phyloP scores from a whole-genome alignment of 2,113 vertebrate species.

The Cercocebus atys region DNA sequence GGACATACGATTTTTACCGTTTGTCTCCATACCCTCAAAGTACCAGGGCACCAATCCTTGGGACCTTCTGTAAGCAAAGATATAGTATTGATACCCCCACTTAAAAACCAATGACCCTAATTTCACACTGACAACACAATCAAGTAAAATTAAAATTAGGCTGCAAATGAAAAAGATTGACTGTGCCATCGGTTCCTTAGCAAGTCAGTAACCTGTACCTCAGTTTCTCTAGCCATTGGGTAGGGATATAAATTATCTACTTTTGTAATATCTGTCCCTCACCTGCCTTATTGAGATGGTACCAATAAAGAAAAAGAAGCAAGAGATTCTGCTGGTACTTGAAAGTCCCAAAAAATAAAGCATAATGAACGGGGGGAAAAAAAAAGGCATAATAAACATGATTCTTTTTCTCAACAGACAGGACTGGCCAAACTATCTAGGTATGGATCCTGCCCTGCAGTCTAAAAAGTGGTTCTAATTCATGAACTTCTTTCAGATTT shows the following conservation, averaged over 20 bases:
- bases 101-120: neutral
- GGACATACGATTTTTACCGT: neutral
- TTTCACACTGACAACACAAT: neutral
- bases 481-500: slow-evolving; percentile 20
- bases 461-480: slow-evolving; percentile 24
- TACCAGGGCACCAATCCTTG: neutral
- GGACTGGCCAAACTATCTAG: neutral
- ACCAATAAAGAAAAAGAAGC: neutral
- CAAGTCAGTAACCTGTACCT: neutral
- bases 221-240: neutral
- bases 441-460: neutral
- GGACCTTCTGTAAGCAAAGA: neutral
- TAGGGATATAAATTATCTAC: neutral
- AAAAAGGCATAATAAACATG: neutral
- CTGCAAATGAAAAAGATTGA: neutral
- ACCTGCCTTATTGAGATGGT: neutral
- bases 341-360: neutral
- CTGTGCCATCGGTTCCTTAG: neutral
- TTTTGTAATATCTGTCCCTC: neutral
- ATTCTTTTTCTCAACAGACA: neutral
- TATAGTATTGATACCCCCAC: neutral
- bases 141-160: neutral
- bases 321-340: neutral
- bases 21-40: neutral
- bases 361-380: neutral